A percentile compares a stretch with the other conserved stretches of the same genome.
Conservation (phyloP, 2,888 invertebrate genomes). For the Ennomos quercinarius region DNA sequence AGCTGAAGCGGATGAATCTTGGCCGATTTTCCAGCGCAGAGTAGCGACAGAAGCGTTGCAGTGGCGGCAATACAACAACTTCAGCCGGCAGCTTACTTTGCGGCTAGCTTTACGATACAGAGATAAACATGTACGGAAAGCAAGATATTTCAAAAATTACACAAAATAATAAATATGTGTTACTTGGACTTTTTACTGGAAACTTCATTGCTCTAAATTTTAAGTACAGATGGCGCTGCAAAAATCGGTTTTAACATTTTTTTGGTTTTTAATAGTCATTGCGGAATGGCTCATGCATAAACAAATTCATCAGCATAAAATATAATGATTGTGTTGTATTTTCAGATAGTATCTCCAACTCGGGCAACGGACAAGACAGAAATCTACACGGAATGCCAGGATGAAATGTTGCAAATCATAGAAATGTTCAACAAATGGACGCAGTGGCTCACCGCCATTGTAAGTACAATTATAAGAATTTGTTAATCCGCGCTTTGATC, state of each 20-base stretch:
- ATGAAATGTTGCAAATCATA: slow-evolving; percentile 69
- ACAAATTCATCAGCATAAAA: not conserved
- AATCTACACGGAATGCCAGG: slow-evolving; percentile 61
- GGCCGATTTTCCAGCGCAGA: slow-evolving; percentile 62
- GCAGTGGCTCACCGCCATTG: slow-evolving; percentile 69
- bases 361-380: slow-evolving; percentile 61
- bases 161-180: no score
- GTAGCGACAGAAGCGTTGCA: slow-evolving; percentile 67
- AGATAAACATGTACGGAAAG: slow-evolving; percentile 59
- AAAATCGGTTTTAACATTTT: no score
- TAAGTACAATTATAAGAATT: slow-evolving; percentile 43
- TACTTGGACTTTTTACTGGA: no score
- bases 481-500: no score
- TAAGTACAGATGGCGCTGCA: no score
- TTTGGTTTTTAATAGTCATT: no score
- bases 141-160: not conserved
- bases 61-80: slow-evolving; percentile 76
- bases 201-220: no score
- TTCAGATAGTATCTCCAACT: slow-evolving; percentile 67
- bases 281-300: no score
- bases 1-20: slow-evolving; percentile 53
- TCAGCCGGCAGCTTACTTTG: slow-evolving; percentile 65
- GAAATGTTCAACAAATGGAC: slow-evolving; percentile 75
- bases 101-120: slow-evolving; percentile 65
- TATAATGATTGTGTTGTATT: not conserved